Evolutionary conservation across 2,797 vertebrate genomes (phyloP), one percentile per base, ranked within the genome.

Genomic region (Todus mexicanus): DNA sequence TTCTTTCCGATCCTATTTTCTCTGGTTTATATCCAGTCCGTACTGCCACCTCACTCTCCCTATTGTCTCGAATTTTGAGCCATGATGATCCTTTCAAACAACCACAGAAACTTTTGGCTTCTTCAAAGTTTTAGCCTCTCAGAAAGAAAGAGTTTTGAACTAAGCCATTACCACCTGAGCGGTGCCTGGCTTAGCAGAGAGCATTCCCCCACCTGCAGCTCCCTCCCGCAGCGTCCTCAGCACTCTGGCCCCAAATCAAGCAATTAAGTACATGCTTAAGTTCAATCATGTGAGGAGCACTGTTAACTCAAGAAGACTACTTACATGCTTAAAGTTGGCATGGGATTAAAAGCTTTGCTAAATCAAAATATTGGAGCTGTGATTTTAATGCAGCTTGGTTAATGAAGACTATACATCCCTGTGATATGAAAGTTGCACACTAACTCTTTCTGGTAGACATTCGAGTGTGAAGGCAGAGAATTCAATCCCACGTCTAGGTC

Each of bases 1-100:
- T 93, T 94, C 86, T 85, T 95, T 92, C 65, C 90, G 76, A 93
- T 93, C 60, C 70, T 76, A n/a, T 74, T 91, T 95, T 90, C 91
- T 74, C 85, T 91, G 66, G 38, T 95, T 83, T 94, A 77, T 94
- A 92, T 45, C 78, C 65, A 87, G 57, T 89, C 51, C 0, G 0
- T 29, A 70, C 83, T 84, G 71, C 65, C 42, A 48, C 63, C 17
- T 91, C 25, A 2, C 33, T 90, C 53, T 51, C 63, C 5, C 18
- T 76, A 33, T 84, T 93, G 72, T 74, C 90, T 74, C 9, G 4
- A 90, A 71, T 88, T 96, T 85, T 91, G 89, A 93, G 69, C 38
- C 56, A 9, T 11, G 53, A 89, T 77, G 86, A 87, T 87, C 72
- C 45, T 87, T 96, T 94, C 68, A 94, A 84, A 87, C 23, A 66